These are phyloP conservation scores for Bombus sibiricus DNA, from an alignment of 1,140 invertebrate species.

Conservation along the genomic window DNA sequence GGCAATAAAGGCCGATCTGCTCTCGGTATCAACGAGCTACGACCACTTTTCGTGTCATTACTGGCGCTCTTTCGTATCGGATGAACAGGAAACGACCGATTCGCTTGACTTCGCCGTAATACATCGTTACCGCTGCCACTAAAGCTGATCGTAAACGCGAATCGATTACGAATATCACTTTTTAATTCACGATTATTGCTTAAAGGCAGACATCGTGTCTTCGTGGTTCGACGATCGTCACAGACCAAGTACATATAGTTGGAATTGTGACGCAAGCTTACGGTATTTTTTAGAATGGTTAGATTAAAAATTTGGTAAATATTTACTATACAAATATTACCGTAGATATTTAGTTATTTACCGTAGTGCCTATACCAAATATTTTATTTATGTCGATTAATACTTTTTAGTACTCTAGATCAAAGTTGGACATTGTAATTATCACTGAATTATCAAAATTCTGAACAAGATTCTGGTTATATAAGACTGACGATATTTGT, in stretches of 20 bases:
- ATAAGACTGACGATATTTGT: too few species aligned
- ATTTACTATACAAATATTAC: too few species aligned
- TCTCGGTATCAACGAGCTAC: slow-evolving; percentile 21
- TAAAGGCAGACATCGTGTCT: neutral
- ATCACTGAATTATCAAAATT: too few species aligned
- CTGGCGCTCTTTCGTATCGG: slow-evolving; percentile 12
- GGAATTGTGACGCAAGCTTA: neutral
- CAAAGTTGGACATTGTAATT: too few species aligned
- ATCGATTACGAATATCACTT: slow-evolving; percentile 35
- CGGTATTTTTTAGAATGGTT: neutral
- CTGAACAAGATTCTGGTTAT: too few species aligned
- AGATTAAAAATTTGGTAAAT: neutral
- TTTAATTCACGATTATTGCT: slow-evolving; percentile 38
- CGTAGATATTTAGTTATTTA: too few species aligned
- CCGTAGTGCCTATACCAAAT: too few species aligned
- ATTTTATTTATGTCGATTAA: too few species aligned
- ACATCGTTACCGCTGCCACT: slow-evolving; percentile 4
- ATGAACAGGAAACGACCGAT: slow-evolving; percentile 49
- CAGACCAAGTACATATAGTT: neutral
- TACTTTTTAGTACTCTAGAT: too few species aligned
- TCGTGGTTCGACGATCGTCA: neutral
- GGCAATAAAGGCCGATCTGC: slow-evolving; percentile 36
- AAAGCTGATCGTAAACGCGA: slow-evolving; percentile 39
- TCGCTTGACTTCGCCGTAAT: slow-evolving; percentile 27
- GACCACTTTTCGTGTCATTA: slow-evolving; percentile 33